Percentiles rank a stretch among this genome's conserved stretches.
phyloP scores from a whole-genome alignment of 2,113 vertebrate species.

The Crotalus helleri region DNA sequence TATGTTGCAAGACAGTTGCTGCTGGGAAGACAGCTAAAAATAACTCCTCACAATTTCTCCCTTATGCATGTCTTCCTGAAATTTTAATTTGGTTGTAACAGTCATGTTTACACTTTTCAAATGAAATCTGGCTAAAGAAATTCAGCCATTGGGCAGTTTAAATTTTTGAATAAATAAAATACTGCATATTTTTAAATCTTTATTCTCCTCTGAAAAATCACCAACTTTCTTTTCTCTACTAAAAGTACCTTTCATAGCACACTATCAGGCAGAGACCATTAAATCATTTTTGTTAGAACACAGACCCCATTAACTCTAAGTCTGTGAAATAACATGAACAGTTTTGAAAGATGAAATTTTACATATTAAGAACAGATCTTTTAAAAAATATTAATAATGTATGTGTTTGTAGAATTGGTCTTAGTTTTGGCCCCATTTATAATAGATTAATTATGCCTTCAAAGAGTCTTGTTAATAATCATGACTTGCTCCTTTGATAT shows the following conservation, averaged over 20 bases:
- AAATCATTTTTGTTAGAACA: not conserved
- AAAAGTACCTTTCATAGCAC: not conserved
- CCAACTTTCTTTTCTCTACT: not conserved
- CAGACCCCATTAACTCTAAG: not conserved
- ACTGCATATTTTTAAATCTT: not conserved
- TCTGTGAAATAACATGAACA: not conserved
- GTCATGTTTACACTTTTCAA: not conserved
- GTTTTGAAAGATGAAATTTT: not conserved
- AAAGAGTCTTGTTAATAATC: not conserved
- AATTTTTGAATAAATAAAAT: not conserved
- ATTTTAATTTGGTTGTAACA: fast-evolving
- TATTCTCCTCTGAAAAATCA: not conserved
- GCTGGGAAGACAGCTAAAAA: not conserved
- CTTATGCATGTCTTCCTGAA: fast-evolving
- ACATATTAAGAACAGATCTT: not conserved
- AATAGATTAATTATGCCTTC: not conserved
- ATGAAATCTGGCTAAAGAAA: not conserved
- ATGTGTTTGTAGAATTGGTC: not conserved
- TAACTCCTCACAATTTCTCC: fast-evolving
- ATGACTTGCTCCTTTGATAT: not conserved
- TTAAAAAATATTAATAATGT: not conserved
- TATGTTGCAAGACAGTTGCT: not conserved
- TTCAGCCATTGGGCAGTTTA: not conserved
- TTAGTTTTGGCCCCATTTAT: not conserved
- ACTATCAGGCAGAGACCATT: not conserved